These are phyloP conservation scores for Drosophila algonquin DNA, from an alignment of 2,888 invertebrate genomes.

Conservation along the genomic window DNA sequence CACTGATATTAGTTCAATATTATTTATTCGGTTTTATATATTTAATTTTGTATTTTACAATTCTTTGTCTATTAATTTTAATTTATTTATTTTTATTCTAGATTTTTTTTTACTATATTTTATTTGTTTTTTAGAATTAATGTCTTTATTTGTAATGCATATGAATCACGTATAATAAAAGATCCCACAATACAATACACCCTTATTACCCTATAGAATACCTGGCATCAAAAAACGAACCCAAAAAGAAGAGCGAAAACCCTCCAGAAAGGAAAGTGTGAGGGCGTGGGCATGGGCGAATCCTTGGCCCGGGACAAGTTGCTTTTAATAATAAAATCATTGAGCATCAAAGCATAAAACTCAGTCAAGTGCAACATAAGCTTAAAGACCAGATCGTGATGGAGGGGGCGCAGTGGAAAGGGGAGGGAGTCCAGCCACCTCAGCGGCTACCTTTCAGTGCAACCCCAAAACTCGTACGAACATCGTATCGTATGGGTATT, in stretches of 20 bases:
- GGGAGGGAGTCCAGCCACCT: conserved; percentile 30
- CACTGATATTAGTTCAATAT: no score
- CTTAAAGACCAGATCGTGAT: conserved; percentile 72
- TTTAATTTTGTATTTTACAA: no score
- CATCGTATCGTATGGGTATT: conserved; percentile 32
- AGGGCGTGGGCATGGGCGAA: conserved; percentile 6
- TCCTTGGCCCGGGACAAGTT: conserved; percentile 65
- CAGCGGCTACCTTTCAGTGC: conserved; percentile 15
- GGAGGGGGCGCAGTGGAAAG: conserved; percentile 43
- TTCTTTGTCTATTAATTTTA: no score
- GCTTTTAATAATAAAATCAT: conserved; percentile 83
- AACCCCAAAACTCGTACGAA: conserved; percentile 11
- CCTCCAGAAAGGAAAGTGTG: not conserved
- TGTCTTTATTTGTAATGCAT: no score
- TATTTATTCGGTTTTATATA: no score
- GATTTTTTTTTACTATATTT: no score
- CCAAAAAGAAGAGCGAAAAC: conserved; percentile 23
- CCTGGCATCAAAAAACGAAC: conserved; percentile 4
- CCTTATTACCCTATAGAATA: not conserved
- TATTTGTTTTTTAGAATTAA: no score
- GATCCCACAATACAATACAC: not conserved
- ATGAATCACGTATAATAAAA: no score
- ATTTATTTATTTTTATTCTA: no score
- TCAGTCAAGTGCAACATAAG: conserved; percentile 83
- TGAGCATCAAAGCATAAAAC: conserved; percentile 84